Conservation (phyloP, 2,113 vertebrate genomes). For the Atherinomorus stipes region DNA sequence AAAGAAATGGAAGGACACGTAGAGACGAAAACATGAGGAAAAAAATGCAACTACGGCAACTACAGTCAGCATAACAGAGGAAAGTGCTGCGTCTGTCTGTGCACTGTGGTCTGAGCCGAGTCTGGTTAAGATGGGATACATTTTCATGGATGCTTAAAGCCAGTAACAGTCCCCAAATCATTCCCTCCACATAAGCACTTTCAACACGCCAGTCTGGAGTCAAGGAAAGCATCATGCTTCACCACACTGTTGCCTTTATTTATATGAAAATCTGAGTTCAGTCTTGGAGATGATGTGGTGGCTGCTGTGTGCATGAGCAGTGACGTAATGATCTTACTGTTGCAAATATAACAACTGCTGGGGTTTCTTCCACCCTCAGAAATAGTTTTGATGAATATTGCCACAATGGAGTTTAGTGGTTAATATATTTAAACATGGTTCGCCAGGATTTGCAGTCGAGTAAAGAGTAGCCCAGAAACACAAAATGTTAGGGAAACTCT, state of each 20-base stretch:
- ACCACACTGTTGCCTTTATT: slow-evolving; percentile 64
- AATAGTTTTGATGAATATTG: background rate
- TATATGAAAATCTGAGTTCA: slow-evolving; percentile 52
- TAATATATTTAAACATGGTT: background rate
- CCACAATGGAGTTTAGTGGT: slow-evolving; percentile 1
- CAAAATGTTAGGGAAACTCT: background rate
- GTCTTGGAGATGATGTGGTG: slow-evolving; percentile 31
- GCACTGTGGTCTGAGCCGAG: slow-evolving; percentile 50
- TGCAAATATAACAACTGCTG: slow-evolving; percentile 32
- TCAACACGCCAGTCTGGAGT: slow-evolving; percentile 50
- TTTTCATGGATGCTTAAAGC: slow-evolving; percentile 52
- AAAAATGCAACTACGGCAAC: slow-evolving; percentile 60
- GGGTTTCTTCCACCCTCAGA: slow-evolving; percentile 15
- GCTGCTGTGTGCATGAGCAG: slow-evolving; percentile 5
- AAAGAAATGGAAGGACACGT: slow-evolving; percentile 9
- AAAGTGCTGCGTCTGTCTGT: slow-evolving; percentile 53
- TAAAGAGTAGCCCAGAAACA: background rate
- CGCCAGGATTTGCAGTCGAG: background rate
- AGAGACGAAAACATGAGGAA: slow-evolving; percentile 25
- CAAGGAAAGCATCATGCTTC: slow-evolving; percentile 24
- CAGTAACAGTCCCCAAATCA: slow-evolving; percentile 51
- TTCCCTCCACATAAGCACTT: slow-evolving; percentile 53
- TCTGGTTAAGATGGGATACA: slow-evolving; percentile 45
- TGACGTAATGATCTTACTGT: slow-evolving; percentile 41
- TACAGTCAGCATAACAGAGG: slow-evolving; percentile 61